These are phyloP conservation scores for Meda fulgida DNA, from an alignment of 2,797 vertebrate species.

Conservation along the genomic window DNA sequence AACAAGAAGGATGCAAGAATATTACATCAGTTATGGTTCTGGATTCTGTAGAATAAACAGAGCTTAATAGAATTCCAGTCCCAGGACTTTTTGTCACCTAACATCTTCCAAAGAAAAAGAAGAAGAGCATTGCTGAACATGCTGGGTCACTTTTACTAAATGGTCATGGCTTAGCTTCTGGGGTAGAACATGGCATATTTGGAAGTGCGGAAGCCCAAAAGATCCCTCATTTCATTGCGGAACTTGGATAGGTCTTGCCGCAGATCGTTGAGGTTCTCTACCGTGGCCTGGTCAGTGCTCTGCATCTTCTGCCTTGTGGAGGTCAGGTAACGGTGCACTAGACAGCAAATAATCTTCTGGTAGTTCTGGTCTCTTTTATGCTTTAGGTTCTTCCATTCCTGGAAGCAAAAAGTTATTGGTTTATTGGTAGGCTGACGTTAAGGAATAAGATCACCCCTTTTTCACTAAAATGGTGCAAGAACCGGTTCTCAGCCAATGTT, in stretches of 20 bases:
- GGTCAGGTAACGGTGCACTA: conserved; percentile 97
- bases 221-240: conserved; percentile 97
- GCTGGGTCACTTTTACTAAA: conserved; percentile 64
- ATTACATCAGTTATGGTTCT: conserved; percentile 69
- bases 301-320: conserved; percentile 98
- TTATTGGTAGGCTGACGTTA: background rate
- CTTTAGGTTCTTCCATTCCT: conserved; percentile 98
- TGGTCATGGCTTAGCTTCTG: conserved; percentile 82
- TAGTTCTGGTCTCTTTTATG: conserved; percentile 97
- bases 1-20: conserved; percentile 70
- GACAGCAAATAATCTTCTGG: conserved; percentile 98
- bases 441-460: background rate
- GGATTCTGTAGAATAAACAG: conserved; percentile 68
- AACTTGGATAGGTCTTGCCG: conserved; percentile 97
- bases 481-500: background rate
- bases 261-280: conserved; percentile 96
- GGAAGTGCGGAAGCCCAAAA: conserved; percentile 96
- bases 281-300: conserved; percentile 95
- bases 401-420: conserved; percentile 36
- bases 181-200: conserved; percentile 99
- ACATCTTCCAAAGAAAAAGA: conserved; percentile 36
- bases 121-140: conserved; percentile 68
- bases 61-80: conserved; percentile 65
- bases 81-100: conserved; percentile 58
- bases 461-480: background rate